A percentile compares a stretch with the other conserved stretches of the same genome.
Conservation (phyloP, 2,888 invertebrate genomes). For the Spisula solida region DNA sequence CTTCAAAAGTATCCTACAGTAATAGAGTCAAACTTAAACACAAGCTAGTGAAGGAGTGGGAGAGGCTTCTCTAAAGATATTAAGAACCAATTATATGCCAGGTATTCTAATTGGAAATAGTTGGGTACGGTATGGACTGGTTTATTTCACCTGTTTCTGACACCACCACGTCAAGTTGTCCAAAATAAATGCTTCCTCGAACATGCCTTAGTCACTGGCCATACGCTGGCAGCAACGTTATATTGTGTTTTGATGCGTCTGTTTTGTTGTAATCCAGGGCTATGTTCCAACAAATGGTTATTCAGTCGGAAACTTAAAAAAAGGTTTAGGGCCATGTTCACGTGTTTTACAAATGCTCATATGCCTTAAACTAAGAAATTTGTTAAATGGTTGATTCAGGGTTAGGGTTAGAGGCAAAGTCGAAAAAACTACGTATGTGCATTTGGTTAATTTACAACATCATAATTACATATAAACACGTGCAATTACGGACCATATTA, state of each 20-base stretch:
- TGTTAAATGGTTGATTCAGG: no score
- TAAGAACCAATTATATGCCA: slow-evolving; percentile 62
- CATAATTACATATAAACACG: no score
- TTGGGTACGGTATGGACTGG: slow-evolving; percentile 51
- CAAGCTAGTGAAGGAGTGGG: not conserved
- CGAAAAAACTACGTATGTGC: no score
- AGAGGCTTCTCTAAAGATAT: slow-evolving; percentile 32
- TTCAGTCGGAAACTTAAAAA: no score
- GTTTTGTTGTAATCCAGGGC: not conserved
- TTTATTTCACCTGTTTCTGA: slow-evolving; percentile 66
- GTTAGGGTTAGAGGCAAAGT: no score
- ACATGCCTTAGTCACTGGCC: not conserved
- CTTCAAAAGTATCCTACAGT: not conserved
- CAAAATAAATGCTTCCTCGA: slow-evolving; percentile 4
- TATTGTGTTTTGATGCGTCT: not conserved
- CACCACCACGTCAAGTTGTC: slow-evolving; percentile 34
- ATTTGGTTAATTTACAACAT: no score
- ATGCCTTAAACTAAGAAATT: no score
- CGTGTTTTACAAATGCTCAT: no score
- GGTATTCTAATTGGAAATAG: slow-evolving; percentile 69
- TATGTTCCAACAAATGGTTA: no score
- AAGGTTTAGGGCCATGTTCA: no score
- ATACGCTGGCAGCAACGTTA: not conserved
- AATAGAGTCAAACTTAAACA: not conserved
- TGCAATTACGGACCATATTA: no score